phyloP scores from a whole-genome alignment of 2,888 invertebrate genomes.

The Hecatera dysodea region DNA sequence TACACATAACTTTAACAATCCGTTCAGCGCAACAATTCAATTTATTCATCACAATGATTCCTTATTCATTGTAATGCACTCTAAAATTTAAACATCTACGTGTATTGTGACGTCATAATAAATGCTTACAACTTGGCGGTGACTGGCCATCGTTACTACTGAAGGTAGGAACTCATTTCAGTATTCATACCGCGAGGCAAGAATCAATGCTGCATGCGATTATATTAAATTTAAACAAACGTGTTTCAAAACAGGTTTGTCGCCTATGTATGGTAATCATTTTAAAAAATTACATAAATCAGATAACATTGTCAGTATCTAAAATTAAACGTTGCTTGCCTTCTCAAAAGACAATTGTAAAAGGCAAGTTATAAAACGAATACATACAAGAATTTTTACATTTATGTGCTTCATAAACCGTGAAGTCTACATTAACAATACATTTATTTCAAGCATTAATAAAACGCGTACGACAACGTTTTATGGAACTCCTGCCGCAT shows the following conservation, averaged over 20 bases:
- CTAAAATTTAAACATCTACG: constrained; percentile 28
- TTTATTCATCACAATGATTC: constrained; percentile 23
- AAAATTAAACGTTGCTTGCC: constrained; percentile 19
- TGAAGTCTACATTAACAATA: constrained; percentile 45
- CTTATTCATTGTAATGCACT: constrained; percentile 20
- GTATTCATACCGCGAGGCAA: constrained; percentile 39
- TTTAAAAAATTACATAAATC: not conserved
- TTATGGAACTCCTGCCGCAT: constrained; percentile 23
- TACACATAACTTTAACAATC: constrained; percentile 10
- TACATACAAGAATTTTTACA: constrained; percentile 18
- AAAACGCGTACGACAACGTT: constrained; percentile 27
- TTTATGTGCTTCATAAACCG: constrained; percentile 45
- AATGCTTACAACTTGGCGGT: constrained; percentile 40
- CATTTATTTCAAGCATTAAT: constrained; percentile 37
- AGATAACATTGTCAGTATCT: not conserved
- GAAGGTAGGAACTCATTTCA: constrained; percentile 23
- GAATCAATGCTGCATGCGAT: constrained; percentile 28
- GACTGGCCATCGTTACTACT: constrained; percentile 31
- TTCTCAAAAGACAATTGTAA: constrained; percentile 13
- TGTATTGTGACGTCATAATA: constrained; percentile 50
- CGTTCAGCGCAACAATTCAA: constrained; percentile 14
- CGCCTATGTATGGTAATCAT: constrained; percentile 1
- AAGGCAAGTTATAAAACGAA: constrained; percentile 34
- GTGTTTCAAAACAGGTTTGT: constrained; percentile 25
- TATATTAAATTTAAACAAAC: constrained; percentile 17